A percentile compares a stretch with the other conserved stretches of the same genome.
These are phyloP conservation scores for Cremastobaeus sp. DNA, from an alignment of 2,888 invertebrate species.

Conservation along the genomic window DNA sequence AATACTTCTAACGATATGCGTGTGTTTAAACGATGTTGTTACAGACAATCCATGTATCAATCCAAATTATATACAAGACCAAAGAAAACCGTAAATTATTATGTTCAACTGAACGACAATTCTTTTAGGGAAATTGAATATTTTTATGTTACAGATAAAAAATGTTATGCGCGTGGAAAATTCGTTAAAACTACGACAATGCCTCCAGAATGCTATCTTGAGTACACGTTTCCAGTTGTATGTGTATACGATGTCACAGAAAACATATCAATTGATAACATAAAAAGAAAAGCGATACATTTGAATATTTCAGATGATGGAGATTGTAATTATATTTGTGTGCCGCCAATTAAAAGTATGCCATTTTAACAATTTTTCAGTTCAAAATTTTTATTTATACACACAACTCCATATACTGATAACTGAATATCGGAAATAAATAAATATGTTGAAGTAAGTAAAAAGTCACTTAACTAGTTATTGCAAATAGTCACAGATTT, in stretches of 20 bases:
- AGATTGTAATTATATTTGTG: slow-evolving; percentile 13
- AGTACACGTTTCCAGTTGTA: not conserved
- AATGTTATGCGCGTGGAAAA: slow-evolving; percentile 13
- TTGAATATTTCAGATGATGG: slow-evolving; percentile 5
- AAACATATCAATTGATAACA: slow-evolving; percentile 3
- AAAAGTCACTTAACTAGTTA: no score
- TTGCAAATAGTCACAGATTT: no score
- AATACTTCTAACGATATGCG: not conserved
- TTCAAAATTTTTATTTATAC: no score
- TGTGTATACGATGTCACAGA: slow-evolving; percentile 3
- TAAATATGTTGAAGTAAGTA: no score
- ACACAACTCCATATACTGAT: no score
- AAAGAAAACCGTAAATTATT: slow-evolving; percentile 31
- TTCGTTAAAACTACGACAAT: slow-evolving; percentile 10
- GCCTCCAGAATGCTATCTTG: not conserved
- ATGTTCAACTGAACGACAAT: slow-evolving; percentile 13
- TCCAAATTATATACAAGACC: slow-evolving; percentile 13
- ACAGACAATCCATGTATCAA: slow-evolving; percentile 1
- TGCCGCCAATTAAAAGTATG: slow-evolving; percentile 15
- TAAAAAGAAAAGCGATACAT: slow-evolving; percentile 14
- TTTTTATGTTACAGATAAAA: slow-evolving; percentile 4
- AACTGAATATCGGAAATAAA: no score
- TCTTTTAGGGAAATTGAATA: slow-evolving; percentile 13
- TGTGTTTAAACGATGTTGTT: slow-evolving; percentile 1
- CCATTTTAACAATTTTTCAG: slow-evolving; percentile 6